Base-by-base conservation (phyloP, 2,888 invertebrate genomes). In the Corythucha ciliata region DNA sequence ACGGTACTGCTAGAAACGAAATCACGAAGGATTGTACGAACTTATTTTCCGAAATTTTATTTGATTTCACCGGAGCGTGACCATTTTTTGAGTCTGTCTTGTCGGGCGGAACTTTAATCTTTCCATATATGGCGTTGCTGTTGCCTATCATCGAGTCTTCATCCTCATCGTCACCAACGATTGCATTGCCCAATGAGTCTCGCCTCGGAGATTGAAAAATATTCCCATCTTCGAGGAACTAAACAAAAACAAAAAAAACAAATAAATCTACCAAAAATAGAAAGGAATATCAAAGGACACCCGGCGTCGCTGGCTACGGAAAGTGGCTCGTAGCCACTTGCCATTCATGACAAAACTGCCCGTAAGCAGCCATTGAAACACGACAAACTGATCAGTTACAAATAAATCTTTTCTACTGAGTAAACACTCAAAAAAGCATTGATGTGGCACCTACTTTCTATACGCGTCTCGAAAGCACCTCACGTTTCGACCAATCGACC, bases 181-280 rank as follows among this genome's bases (percentile, higher is more conserved):
- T 41, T n/a, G n/a, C n/a, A n/a, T n/a, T n/a, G n/a, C n/a, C n/a
- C 70, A 60, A 33, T 57, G 72, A 45, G 56, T 56, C 58, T 66
- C 72, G 74, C 60, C 75, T 68, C 10, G 77, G 77, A 2, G 77
- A 76, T 55, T 76, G 73, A 59, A 72, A 74, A 29, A 70, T 72
- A 49, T 68, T 64, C 57, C 71, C 70, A 57, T 65, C 63, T 55
- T 69, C 68, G 14, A 48, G 24, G 27, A 60, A 59, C 53, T 63
- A 55, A 25, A 37, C 5, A 8, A 24, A 26, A 34, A 54, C 8
- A 53, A 49, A 44, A 58, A 27, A 47, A 46, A 48, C 10, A 14
- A 47, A 21, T 16, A 33, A 20, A 48, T 46, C 20, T 4, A 48
- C n/a, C n/a, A n/a, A n/a, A n/a, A n/a, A n/a, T n/a, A n/a, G n/a